Base-by-base conservation (phyloP, 2,888 invertebrate species). In the Caenorhabditis sp. region DNA sequence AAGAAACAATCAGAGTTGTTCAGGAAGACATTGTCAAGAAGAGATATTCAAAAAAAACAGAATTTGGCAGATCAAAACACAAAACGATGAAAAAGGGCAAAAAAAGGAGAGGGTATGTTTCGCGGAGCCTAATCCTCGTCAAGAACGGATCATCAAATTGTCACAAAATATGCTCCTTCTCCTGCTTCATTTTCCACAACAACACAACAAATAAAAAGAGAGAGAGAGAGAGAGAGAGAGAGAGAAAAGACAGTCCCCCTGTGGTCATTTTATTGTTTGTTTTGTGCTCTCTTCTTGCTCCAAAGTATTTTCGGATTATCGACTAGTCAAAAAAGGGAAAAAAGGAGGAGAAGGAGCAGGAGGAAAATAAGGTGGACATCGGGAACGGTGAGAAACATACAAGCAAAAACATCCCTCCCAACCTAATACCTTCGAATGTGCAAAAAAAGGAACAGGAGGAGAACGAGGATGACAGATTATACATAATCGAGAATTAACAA, bases 371-470 rank as follows among this genome's bases (percentile, higher is more conserved):
- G 53, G 19, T 36, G 23, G 31, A 23, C 58, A 58, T 27, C 62
- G 55, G 49, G 62, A 58, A 36, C 51, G 26, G 53, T 63, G 55
- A 62, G 62, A 68, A 63, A 63, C 63, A 68, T 68, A 68, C 68
- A 68, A 31, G 31, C 31, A 4, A 31, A 31, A 43, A 6, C n/a
- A n/a, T n/a, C n/a, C n/a, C n/a, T n/a, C 14, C 3, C 43, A 43
- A 43, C 43, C 17, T 43, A 43, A 43, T 43, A 12, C 43, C 43
- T 43, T 43, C 14, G 12, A 17, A 17, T 3, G 43, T 43, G 43
- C 6, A 43, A 43, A 43, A 43, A 43, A 17, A 3, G 14, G 43
- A 43, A 43, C 10, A 17, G 14, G 43, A 43, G 14, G 43, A 43
- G 14, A 43, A 43, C 43, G 43, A 43, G 43, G 43, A 43, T 43